Percentiles rank a stretch among this genome's conserved stretches.
Conservation (phyloP, 2,797 vertebrate genomes). For the Chelonia mydas region DNA sequence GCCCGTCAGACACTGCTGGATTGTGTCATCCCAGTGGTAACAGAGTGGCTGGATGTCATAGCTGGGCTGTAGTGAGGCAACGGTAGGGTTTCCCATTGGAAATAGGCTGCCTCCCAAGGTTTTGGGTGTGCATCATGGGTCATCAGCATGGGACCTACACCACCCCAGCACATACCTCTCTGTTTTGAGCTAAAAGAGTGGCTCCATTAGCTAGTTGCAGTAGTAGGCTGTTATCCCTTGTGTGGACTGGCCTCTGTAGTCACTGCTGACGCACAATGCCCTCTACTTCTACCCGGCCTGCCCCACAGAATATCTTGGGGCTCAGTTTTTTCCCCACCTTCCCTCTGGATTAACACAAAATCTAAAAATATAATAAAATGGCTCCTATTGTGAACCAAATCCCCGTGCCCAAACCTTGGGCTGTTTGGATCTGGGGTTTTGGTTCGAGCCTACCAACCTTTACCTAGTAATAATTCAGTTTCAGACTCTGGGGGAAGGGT, state of each 20-base stretch:
- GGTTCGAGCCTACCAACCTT: background rate
- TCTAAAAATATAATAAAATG: background rate
- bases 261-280: background rate
- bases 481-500: background rate
- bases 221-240: background rate
- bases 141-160: background rate
- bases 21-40: constrained; percentile 19
- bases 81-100: background rate
- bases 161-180: background rate
- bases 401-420: background rate
- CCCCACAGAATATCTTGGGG: background rate
- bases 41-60: background rate
- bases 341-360: background rate
- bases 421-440: background rate
- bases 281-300: background rate
- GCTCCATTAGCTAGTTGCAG: background rate
- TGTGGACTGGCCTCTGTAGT: background rate
- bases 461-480: constrained; percentile 8
- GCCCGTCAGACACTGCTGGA: constrained; percentile 12
- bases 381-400: background rate
- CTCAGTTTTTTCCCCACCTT: background rate
- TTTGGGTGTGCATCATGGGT: background rate
- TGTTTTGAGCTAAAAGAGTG: background rate
- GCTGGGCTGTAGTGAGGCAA: background rate
- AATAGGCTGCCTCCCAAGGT: background rate